phyloP scores from a whole-genome alignment of 2,797 vertebrate species.

The Anguilla pacifica region DNA sequence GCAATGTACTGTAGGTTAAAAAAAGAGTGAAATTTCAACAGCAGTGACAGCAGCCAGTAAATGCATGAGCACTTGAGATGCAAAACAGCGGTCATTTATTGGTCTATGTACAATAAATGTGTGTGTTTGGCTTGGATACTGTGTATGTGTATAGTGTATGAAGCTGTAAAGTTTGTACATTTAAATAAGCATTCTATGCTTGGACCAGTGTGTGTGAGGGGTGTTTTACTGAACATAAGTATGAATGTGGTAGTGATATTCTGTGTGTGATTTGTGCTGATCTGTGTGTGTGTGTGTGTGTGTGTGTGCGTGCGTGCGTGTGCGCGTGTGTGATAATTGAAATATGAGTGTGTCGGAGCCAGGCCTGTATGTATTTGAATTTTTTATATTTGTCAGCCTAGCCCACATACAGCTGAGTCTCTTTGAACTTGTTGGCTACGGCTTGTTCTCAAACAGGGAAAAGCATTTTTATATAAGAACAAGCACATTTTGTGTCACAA shows the following conservation, averaged over 20 bases:
- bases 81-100: neutral
- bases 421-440: constrained; percentile 31
- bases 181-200: neutral
- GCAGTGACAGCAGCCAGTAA: neutral
- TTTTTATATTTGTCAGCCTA: constrained; percentile 31
- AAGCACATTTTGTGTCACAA: constrained; percentile 53
- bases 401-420: constrained; percentile 41
- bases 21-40: neutral
- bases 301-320: neutral
- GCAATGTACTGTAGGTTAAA: neutral
- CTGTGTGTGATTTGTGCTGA: neutral
- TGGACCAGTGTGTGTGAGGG: neutral
- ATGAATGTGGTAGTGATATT: neutral
- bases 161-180: neutral
- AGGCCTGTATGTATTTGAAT: constrained; percentile 31
- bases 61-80: neutral
- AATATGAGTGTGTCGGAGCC: constrained; percentile 31
- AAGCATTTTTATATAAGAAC: constrained; percentile 33
- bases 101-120: neutral
- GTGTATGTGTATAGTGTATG: neutral
- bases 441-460: constrained; percentile 30
- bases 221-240: neutral
- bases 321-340: neutral
- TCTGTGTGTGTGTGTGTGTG: neutral
- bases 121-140: constrained; percentile 9